A percentile compares a stretch with the other conserved stretches of the same genome.
phyloP scores from a whole-genome alignment of 2,113 vertebrate species.

The Arizona elegans region DNA sequence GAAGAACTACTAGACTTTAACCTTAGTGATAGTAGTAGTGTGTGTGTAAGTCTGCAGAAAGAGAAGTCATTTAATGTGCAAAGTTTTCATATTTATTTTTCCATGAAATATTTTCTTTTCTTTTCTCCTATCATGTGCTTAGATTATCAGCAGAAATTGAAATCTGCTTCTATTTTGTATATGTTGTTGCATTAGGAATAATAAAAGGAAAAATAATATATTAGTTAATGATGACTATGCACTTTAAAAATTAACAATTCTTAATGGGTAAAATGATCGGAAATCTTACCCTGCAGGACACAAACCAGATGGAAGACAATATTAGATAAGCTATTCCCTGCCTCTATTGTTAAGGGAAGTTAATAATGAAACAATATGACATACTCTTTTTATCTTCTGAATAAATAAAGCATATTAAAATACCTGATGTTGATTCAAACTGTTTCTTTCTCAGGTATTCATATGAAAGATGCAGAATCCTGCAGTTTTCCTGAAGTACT shows the following conservation, averaged over 20 bases:
- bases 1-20: neutral
- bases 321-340: constrained; percentile 66
- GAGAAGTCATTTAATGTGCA: neutral
- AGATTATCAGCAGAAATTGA: constrained; percentile 21
- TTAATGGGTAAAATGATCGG: constrained; percentile 52
- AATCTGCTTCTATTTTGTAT: constrained; percentile 1
- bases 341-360: constrained; percentile 70
- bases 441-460: constrained; percentile 72
- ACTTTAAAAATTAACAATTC: constrained; percentile 56
- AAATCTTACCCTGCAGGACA: constrained; percentile 65
- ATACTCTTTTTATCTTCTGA: constrained; percentile 72
- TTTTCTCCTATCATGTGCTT: constrained; percentile 18
- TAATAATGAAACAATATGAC: constrained; percentile 78
- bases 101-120: neutral
- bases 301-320: constrained; percentile 66
- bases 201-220: constrained; percentile 31
- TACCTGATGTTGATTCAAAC: constrained; percentile 70
- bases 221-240: constrained; percentile 46
- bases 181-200: neutral
- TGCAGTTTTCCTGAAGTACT: constrained; percentile 35
- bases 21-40: neutral
- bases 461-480: constrained; percentile 57
- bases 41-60: neutral
- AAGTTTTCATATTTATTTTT: neutral
- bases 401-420: constrained; percentile 77